These are phyloP conservation scores for Schizaphis graminum DNA, from an alignment of 2,888 invertebrate genomes.

Conservation along the genomic window DNA sequence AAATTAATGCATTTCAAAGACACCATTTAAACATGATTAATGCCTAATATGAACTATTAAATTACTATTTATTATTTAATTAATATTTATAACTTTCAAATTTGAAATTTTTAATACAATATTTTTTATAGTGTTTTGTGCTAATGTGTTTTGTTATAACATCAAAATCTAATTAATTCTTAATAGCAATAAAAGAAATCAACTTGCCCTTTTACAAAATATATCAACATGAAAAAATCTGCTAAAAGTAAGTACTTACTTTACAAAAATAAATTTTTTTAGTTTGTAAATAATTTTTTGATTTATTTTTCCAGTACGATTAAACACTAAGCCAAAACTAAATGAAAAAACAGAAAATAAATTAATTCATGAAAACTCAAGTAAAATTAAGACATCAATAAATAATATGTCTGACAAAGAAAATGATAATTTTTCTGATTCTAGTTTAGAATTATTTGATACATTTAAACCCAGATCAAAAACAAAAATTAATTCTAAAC, in stretches of 20 bases:
- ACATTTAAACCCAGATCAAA: constrained; percentile 33
- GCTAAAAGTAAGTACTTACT: not conserved
- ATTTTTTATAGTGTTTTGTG: not conserved
- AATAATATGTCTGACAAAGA: not conserved
- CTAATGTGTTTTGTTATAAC: not conserved
- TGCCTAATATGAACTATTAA: not conserved
- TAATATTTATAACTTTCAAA: no score
- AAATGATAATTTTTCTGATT: constrained; percentile 43
- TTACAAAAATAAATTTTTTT: not conserved
- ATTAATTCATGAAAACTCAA: not conserved
- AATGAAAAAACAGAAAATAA: not conserved
- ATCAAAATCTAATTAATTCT: not conserved
- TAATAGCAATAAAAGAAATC: not conserved
- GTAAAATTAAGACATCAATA: not conserved
- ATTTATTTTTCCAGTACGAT: not conserved
- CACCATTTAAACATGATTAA: not conserved
- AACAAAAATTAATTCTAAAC: constrained; percentile 3
- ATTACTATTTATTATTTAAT: no score
- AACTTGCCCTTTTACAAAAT: not conserved
- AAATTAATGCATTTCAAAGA: not conserved
- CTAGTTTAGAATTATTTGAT: constrained; percentile 59
- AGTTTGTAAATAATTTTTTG: not conserved
- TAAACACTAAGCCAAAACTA: not conserved
- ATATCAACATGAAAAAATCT: not conserved
- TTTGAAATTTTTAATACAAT: not conserved